Percentiles rank a stretch among this genome's conserved stretches.
Evolutionary conservation across 2,797 vertebrate species (phyloP).

Genomic region (Xerus rutilus): DNA sequence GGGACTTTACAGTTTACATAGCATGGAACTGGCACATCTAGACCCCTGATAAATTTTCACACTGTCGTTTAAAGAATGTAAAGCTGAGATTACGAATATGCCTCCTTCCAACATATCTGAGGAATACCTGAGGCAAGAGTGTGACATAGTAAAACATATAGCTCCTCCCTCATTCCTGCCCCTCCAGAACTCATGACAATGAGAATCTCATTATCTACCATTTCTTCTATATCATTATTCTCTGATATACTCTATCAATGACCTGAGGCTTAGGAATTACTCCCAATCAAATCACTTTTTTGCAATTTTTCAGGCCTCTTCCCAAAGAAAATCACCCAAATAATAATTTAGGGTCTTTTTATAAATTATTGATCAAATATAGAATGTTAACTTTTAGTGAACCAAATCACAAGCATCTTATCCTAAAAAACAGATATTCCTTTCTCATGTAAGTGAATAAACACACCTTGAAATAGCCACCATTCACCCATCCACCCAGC

Average conservation of each 20-base stretch:
- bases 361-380: not conserved
- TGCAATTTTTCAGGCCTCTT: not conserved
- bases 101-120: constrained; percentile 69
- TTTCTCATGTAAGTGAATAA: constrained; percentile 27
- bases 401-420: not conserved
- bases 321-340: not conserved
- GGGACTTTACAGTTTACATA: not conserved
- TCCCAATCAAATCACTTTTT: not conserved
- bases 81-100: constrained; percentile 67
- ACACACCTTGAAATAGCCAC: not conserved
- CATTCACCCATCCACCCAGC: not conserved
- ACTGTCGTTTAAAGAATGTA: constrained; percentile 1
- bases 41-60: not conserved
- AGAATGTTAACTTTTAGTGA: not conserved
- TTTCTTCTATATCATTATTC: not conserved
- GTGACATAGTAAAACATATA: constrained; percentile 59
- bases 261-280: not conserved
- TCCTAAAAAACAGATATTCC: constrained; percentile 16
- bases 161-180: not conserved
- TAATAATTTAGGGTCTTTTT: not conserved
- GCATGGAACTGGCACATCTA: not conserved
- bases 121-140: constrained; percentile 49
- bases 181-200: not conserved
- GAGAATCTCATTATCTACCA: not conserved
- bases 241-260: not conserved